Base-by-base conservation (phyloP, 2,797 vertebrate species). In the Sebastes steindachneri region DNA sequence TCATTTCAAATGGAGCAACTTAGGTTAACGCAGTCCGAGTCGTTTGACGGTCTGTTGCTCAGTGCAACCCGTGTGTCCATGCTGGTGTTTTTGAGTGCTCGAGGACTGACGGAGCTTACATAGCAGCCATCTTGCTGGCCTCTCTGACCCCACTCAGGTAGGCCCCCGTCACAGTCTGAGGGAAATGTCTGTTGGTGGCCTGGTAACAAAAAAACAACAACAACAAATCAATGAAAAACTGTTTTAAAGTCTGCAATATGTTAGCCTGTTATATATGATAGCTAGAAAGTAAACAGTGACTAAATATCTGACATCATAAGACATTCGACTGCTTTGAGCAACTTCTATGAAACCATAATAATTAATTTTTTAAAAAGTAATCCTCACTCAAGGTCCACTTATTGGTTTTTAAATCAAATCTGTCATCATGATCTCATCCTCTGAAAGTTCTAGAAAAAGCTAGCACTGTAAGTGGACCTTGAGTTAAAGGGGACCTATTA, bases 131-230 rank as follows among this genome's bases (percentile, higher is more conserved):
- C 95, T 99, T 99, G 95, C 98, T 99, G 1, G 98, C 98, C 95
- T 99, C 98, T 89, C 98, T 94, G 83, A 99, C 97, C 0, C 98
- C 98, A 51, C 98, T 99, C 94, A 99, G 91, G 91, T 99, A 99
- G 53, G 98, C 98, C 58, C 98, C 98, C 2, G 98, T 99, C 75
- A 99, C 98, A 0, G 98, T 99, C 85, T 99, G 98, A 84, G 98
- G 98, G 85, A 99, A 99, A 94, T 99, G 98, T 75, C 98, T 95
- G 85, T 99, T 99, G 76, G 98, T 99, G 71, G 98, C 98, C 98
- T 99, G 90, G 66, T 68, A 75, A 75, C 1, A 29, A 19, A 74
- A 63, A 55, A 66, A 23, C 9, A 11, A 70, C 17, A 23, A 70
- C 17, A 23, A 54, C 1, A 68, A 59, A 57, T 21, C 17, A 17